Conservation (phyloP, 2,797 vertebrate species). For the Synaphobranchus kaupii region DNA sequence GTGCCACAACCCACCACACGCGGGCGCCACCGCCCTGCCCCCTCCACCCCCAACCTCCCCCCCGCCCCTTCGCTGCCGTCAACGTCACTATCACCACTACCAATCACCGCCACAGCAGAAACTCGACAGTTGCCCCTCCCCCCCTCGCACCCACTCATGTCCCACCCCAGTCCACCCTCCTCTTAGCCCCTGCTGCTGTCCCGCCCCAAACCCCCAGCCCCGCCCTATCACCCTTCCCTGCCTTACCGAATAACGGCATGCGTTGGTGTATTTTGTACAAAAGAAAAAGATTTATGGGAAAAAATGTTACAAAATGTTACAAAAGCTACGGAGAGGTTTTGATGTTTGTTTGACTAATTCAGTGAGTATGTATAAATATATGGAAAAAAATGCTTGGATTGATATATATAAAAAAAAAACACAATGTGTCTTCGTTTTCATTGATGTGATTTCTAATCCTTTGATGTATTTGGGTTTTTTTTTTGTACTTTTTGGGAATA, state of each 20-base stretch:
- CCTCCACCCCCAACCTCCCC: slow-evolving; percentile 54
- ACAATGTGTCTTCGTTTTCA: slow-evolving; percentile 80
- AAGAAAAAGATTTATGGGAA: slow-evolving; percentile 75
- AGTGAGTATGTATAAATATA: slow-evolving; percentile 83
- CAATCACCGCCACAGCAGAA: slow-evolving; percentile 47
- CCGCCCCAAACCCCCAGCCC: slow-evolving; percentile 52
- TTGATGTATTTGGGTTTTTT: slow-evolving; percentile 82
- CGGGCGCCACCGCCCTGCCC: slow-evolving; percentile 59
- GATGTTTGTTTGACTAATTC: slow-evolving; percentile 86
- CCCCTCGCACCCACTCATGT: slow-evolving; percentile 35
- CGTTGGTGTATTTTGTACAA: slow-evolving; percentile 93
- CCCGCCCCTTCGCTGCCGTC: slow-evolving; percentile 26
- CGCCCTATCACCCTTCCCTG: slow-evolving; percentile 58
- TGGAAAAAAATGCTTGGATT: slow-evolving; percentile 72
- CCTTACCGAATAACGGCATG: slow-evolving; percentile 81
- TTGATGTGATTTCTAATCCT: slow-evolving; percentile 94
- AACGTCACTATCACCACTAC: slow-evolving; percentile 7
- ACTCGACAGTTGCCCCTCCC: slow-evolving; percentile 54
- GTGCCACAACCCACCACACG: slow-evolving; percentile 60
- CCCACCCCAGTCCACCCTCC: slow-evolving; percentile 45
- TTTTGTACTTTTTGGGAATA: slow-evolving; percentile 95
- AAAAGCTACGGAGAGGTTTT: slow-evolving; percentile 72
- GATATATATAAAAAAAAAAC: slow-evolving; percentile 70
- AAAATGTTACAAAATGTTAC: slow-evolving; percentile 51
- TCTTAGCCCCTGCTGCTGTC: slow-evolving; percentile 64